Evolutionary conservation across 2,113 vertebrate genomes (phyloP).

Genomic region (Mungos mungo): DNA sequence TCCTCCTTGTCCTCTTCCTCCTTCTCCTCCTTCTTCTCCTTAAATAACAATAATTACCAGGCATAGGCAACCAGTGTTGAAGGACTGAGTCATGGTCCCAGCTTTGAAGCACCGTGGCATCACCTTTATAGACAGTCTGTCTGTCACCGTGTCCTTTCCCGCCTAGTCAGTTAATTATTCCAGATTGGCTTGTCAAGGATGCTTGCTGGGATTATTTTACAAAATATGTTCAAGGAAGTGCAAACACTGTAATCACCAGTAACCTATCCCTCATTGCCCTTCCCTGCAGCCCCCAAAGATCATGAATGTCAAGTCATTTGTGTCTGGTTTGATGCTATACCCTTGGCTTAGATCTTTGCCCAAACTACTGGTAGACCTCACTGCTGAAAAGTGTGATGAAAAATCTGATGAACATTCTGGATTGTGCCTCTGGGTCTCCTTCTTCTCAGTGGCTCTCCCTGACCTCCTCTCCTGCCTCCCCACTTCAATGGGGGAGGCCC

Average conservation of each 20-base stretch:
- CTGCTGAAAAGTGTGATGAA: background rate
- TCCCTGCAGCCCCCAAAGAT: background rate
- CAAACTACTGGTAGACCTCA: background rate
- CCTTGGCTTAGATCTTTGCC: background rate
- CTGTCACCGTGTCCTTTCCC: background rate
- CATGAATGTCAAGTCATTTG: background rate
- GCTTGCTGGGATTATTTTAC: background rate
- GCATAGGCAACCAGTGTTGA: background rate
- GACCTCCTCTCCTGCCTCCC: background rate
- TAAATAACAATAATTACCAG: background rate
- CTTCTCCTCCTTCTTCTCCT: background rate
- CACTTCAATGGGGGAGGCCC: background rate
- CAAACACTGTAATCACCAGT: background rate
- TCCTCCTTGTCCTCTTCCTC: background rate
- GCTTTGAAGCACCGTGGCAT: constrained; percentile 17
- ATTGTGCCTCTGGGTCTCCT: background rate
- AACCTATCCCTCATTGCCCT: background rate
- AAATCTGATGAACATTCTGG: too few species aligned
- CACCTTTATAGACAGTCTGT: constrained; percentile 18
- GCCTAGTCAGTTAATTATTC: background rate
- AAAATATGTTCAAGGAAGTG: background rate
- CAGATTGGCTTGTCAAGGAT: background rate
- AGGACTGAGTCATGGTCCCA: background rate
- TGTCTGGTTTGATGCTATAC: background rate
- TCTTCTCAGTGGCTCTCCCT: background rate